Percentiles rank a stretch among this genome's conserved stretches.
Conservation (phyloP, 2,888 invertebrate genomes). For the Pseudoips prasinana region DNA sequence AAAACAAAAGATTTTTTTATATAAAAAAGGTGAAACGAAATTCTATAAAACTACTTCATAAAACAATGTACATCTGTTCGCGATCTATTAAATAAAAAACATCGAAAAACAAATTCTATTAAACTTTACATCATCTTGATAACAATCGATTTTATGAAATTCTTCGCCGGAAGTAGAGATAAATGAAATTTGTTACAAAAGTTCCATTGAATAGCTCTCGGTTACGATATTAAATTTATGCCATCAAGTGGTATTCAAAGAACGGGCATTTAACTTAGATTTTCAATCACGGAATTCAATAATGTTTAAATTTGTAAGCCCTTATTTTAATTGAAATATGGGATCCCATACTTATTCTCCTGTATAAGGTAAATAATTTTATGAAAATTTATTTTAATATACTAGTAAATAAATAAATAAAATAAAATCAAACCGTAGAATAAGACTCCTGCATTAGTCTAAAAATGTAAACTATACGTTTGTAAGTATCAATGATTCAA, state of each 20-base stretch:
- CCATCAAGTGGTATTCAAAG: constrained; percentile 71
- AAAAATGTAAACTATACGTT: too few species aligned
- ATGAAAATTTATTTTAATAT: background rate
- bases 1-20: too few species aligned
- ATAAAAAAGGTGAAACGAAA: too few species aligned
- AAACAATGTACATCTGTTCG: too few species aligned
- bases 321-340: constrained; percentile 9
- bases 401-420: too few species aligned
- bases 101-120: constrained; percentile 44
- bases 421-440: too few species aligned
- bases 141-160: constrained; percentile 74
- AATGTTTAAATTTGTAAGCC: constrained; percentile 42
- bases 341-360: too few species aligned
- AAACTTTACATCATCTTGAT: constrained; percentile 67
- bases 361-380: background rate
- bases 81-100: too few species aligned
- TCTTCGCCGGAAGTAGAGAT: constrained; percentile 62
- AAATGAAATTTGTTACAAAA: constrained; percentile 80
- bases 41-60: too few species aligned
- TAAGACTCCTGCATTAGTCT: too few species aligned
- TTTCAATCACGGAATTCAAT: constrained; percentile 65
- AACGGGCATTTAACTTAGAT: constrained; percentile 68
- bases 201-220: constrained; percentile 65
- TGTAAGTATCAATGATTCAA: too few species aligned
- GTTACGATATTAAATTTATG: constrained; percentile 78